Conservation (phyloP, 2,888 invertebrate genomes). For the Chaitophorus viminalis region DNA sequence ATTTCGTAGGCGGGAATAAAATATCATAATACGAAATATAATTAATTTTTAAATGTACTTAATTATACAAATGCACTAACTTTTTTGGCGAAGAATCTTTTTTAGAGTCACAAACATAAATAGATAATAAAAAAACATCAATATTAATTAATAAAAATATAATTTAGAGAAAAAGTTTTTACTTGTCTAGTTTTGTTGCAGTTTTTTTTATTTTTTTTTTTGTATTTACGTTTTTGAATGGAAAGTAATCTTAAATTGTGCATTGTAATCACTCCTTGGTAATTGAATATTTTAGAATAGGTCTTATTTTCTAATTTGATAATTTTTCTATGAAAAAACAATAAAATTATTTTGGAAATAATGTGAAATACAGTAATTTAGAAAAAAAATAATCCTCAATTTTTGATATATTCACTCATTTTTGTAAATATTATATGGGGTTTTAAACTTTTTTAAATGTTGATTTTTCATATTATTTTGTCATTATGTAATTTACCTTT, state of each 20-base stretch:
- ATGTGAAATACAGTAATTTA: background rate
- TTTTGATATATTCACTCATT: too few species aligned
- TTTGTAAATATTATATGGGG: too few species aligned
- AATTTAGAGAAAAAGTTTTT: background rate
- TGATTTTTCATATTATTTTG: too few species aligned
- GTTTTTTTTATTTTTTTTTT: background rate
- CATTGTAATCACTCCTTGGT: background rate
- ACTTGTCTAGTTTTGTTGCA: background rate
- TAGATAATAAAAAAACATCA: background rate
- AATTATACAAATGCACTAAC: background rate
- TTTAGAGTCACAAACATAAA: background rate
- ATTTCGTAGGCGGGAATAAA: background rate
- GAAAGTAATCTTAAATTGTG: background rate
- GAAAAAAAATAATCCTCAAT: background rate
- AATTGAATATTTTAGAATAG: background rate
- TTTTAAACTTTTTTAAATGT: too few species aligned
- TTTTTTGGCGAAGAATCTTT: slow-evolving; percentile 8
- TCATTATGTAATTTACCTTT: too few species aligned
- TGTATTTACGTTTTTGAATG: background rate
- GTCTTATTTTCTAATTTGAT: too few species aligned
- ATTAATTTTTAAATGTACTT: background rate
- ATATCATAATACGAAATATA: background rate
- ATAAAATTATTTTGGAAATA: background rate
- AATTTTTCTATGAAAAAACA: too few species aligned
- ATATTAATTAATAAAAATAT: background rate